phyloP scores from a whole-genome alignment of 2,888 invertebrate species.

The Ceratothoa steindachneri region DNA sequence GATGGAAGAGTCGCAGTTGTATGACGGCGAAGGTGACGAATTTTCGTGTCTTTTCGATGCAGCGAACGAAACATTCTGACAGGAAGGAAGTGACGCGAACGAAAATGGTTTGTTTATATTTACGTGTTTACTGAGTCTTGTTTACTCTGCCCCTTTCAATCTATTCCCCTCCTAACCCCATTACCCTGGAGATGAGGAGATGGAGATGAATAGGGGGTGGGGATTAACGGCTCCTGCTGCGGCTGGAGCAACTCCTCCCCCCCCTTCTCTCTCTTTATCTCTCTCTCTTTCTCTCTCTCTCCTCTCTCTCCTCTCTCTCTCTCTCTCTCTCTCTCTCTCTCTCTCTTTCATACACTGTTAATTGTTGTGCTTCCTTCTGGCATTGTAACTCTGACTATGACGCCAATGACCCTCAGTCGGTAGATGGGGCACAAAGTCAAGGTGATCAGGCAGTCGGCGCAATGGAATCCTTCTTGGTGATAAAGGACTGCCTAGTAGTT shows the following conservation, averaged over 20 bases:
- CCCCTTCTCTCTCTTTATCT: not conserved
- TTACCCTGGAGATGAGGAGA: not conserved
- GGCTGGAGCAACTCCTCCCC: not conserved
- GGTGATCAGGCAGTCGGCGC: too few species aligned
- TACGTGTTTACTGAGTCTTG: conserved; percentile 6
- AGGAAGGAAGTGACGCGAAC: conserved; percentile 12
- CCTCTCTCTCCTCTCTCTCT: not conserved
- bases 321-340: conserved; percentile 10
- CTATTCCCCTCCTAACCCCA: not conserved
- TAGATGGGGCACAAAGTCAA: too few species aligned
- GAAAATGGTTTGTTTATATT: conserved; percentile 8
- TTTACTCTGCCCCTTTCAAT: conserved; percentile 1
- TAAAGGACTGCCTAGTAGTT: too few species aligned
- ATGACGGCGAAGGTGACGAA: too few species aligned
- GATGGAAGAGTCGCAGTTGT: too few species aligned
- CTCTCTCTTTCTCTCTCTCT: conserved; percentile 8
- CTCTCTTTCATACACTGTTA: too few species aligned
- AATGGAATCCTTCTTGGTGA: too few species aligned
- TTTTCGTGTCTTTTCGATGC: too few species aligned
- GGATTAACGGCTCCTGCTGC: not conserved
- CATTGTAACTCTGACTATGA: too few species aligned
- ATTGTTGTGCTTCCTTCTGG: too few species aligned
- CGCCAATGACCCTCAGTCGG: too few species aligned
- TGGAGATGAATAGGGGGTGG: too few species aligned
- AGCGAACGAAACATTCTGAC: conserved; percentile 4